Percentiles rank a stretch among this genome's conserved stretches.
Conservation (phyloP, 1,140 invertebrate species). For the Sitobion miscanthi region DNA sequence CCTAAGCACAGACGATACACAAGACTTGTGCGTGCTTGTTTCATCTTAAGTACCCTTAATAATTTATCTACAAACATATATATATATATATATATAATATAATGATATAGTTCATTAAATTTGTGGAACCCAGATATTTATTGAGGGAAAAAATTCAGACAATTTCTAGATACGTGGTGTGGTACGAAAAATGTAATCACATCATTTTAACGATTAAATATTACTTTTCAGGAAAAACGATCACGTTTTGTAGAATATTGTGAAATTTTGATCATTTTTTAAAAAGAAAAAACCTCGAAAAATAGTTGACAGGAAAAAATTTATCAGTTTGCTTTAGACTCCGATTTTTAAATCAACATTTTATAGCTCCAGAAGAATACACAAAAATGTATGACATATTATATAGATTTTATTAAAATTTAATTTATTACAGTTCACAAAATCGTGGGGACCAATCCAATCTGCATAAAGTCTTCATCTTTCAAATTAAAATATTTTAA, state of each 20-base stretch:
- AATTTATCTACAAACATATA: background rate
- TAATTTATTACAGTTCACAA: no score
- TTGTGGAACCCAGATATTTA: background rate
- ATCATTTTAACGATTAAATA: background rate
- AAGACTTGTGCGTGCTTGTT: background rate
- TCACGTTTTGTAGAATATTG: background rate
- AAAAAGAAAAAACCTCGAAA: no score
- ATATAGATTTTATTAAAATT: background rate
- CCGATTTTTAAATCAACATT: background rate
- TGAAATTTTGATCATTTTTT: background rate
- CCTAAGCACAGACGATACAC: background rate
- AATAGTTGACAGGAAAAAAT: background rate
- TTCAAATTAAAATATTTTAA: background rate
- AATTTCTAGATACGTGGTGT: background rate
- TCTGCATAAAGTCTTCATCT: no score
- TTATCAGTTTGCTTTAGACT: background rate
- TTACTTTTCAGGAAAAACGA: background rate
- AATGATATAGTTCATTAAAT: background rate
- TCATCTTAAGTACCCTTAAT: background rate
- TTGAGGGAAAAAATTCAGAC: background rate
- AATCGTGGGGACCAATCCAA: background rate
- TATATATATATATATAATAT: background rate
- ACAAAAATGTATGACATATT: background rate
- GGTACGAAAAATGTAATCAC: background rate
- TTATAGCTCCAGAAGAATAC: background rate